Percentiles rank a stretch among this genome's conserved stretches.
Evolutionary conservation across 2,113 vertebrate genomes (phyloP).

Genomic region (Cinclus mexicanus): DNA sequence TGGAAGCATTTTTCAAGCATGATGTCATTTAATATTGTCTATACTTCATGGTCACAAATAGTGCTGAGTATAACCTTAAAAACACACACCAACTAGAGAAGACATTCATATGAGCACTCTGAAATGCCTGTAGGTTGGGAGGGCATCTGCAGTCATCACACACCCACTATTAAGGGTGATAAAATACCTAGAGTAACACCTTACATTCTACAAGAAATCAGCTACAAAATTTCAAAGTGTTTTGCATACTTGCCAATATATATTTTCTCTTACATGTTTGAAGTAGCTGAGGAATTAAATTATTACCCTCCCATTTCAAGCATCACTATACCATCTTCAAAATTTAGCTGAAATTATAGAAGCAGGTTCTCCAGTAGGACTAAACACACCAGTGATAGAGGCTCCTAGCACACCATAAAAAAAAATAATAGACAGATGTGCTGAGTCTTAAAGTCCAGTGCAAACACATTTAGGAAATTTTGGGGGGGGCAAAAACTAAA

Average conservation of each 20-base stretch:
- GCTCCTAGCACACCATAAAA: no score
- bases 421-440: no score
- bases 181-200: background rate
- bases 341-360: background rate
- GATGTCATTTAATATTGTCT: background rate
- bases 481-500: no score
- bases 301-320: background rate
- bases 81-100: background rate
- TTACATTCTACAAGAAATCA: background rate
- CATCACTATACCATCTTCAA: background rate
- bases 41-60: background rate
- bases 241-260: background rate
- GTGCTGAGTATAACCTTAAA: background rate
- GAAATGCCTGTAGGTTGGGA: background rate
- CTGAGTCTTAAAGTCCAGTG: no score
- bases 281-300: background rate
- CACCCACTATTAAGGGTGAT: background rate
- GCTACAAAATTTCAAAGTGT: background rate
- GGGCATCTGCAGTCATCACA: background rate
- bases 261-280: background rate
- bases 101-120: background rate
- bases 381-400: background rate
- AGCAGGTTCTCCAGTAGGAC: background rate
- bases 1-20: background rate
- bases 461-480: no score